A percentile compares a stretch with the other conserved stretches of the same genome.
Conservation (phyloP, 2,888 invertebrate genomes). For the Xanthia togata region DNA sequence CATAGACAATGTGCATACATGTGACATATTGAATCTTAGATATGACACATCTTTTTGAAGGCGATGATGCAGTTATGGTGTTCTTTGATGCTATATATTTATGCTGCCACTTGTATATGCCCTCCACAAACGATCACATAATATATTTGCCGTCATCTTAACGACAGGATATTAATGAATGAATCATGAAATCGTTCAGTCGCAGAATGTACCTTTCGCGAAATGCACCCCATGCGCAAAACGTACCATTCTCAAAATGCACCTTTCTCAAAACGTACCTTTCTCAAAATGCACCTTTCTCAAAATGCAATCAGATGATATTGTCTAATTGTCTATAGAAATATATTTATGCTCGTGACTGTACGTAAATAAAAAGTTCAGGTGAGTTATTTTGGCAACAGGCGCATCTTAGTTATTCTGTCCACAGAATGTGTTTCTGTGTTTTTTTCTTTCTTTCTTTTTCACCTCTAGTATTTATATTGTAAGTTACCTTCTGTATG, state of each 20-base stretch:
- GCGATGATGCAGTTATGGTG: neutral
- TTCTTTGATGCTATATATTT: neutral
- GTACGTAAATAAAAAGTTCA: neutral
- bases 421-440: too few relatives aligned
- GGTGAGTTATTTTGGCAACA: neutral
- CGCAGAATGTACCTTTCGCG: too few relatives aligned
- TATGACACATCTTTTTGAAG: neutral
- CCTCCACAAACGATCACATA: neutral
- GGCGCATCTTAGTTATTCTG: neutral
- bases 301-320: too few relatives aligned
- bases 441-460: too few relatives aligned
- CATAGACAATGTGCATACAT: neutral
- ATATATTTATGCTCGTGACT: too few relatives aligned
- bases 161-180: neutral
- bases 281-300: too few relatives aligned
- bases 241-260: too few relatives aligned
- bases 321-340: neutral
- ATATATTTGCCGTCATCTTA: neutral
- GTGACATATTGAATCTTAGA: neutral
- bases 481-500: constrained; percentile 89
- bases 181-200: too few relatives aligned
- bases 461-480: too few relatives aligned
- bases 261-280: too few relatives aligned
- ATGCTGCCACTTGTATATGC: neutral
- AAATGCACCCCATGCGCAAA: too few relatives aligned